Conservation (phyloP, 1,140 invertebrate species). For the Sitodiplosis mosellana region DNA sequence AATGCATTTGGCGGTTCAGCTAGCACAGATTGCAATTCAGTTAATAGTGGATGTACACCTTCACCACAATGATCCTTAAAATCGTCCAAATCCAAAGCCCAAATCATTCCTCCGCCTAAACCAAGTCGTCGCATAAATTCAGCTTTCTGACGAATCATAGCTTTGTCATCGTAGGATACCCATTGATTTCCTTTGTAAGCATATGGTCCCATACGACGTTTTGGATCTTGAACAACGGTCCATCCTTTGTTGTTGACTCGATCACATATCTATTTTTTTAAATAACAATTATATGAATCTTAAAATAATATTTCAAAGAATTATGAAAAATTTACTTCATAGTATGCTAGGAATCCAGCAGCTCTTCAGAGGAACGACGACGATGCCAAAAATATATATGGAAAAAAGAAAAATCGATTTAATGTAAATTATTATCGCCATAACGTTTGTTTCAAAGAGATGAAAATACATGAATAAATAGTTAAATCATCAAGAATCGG, state of each 20-base stretch:
- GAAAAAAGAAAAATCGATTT: no score
- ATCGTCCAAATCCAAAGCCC: constrained; percentile 79
- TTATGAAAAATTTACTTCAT: constrained; percentile 40
- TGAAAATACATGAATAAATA: no score
- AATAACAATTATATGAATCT: constrained; percentile 9
- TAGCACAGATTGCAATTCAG: constrained; percentile 45
- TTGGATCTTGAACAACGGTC: constrained; percentile 56
- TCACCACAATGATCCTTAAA: constrained; percentile 54
- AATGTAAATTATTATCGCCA: no score
- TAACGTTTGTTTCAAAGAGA: no score
- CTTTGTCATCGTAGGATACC: constrained; percentile 72
- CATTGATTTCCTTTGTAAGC: constrained; percentile 72
- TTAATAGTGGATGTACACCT: constrained; percentile 55
- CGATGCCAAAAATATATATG: no score
- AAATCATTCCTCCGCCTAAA: constrained; percentile 76
- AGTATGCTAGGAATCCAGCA: constrained; percentile 73
- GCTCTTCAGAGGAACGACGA: no score
- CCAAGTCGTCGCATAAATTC: constrained; percentile 53
- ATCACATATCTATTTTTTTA: constrained; percentile 66
- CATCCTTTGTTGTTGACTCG: constrained; percentile 55
- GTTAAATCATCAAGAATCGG: no score
- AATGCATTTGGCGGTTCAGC: constrained; percentile 13
- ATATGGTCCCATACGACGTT: constrained; percentile 64
- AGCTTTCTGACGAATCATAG: constrained; percentile 59
- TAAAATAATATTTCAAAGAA: neutral